Evolutionary conservation across 2,797 vertebrate genomes (phyloP).

Genomic region (Borostomias antarcticus): DNA sequence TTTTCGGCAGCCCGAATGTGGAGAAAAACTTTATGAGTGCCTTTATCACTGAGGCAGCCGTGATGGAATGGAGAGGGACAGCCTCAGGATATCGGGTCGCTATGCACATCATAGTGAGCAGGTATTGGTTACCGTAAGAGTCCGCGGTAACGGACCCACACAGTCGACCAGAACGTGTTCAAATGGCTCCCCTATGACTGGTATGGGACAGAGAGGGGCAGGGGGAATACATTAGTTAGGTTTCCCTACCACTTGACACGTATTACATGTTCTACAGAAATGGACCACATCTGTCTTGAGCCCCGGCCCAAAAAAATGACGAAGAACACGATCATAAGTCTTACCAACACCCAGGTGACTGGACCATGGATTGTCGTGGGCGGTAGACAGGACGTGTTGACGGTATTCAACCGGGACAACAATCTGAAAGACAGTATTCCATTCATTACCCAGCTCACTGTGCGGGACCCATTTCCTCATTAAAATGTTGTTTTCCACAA

Average conservation of each 20-base stretch:
- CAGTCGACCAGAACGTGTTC: background rate
- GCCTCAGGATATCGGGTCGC: background rate
- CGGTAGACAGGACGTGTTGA: background rate
- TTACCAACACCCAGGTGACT: background rate
- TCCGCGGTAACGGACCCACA: background rate
- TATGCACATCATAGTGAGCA: background rate
- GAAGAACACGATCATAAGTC: background rate
- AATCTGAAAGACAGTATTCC: background rate
- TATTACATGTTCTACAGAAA: background rate
- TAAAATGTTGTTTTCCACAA: no score
- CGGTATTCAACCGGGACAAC: background rate
- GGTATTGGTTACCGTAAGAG: conserved; percentile 4
- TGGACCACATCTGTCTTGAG: background rate
- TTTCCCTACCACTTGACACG: background rate
- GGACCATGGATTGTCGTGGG: background rate
- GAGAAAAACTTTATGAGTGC: no score
- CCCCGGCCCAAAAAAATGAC: conserved; percentile 5
- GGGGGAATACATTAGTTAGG: background rate
- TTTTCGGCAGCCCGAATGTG: no score
- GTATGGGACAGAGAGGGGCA: background rate
- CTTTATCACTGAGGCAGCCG: conserved; percentile 4
- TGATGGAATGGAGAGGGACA: no score
- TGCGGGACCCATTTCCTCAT: no score
- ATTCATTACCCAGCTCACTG: background rate
- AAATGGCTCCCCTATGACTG: background rate